Base-by-base conservation (phyloP, 2,797 vertebrate genomes). In the Notamacropus eugenii region DNA sequence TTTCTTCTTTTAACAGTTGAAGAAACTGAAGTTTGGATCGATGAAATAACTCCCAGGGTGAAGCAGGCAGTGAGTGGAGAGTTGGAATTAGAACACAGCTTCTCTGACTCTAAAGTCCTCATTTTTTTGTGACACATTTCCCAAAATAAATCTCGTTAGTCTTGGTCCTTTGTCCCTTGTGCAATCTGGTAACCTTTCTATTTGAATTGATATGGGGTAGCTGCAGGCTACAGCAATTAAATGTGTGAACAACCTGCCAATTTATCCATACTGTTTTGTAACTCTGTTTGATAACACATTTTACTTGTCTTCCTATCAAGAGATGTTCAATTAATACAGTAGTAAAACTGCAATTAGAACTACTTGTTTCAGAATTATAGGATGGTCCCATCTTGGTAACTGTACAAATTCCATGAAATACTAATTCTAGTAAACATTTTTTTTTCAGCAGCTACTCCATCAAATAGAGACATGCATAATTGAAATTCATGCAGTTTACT, bases 381-480 rank as follows among this genome's bases (percentile, higher is more conserved):
- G 62, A 10, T 16, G 50, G 14, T 46, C 54, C 14, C 27, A 54
- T 16, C 57, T 93, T 24, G 46, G 55, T 92, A 92, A 5, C 28
- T 4, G 2, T 57, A 11, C 57, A 90, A 95, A 95, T 93, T 29
- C 27, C 93, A 0, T 55, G 55, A 92, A 95, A 91, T 50, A 0
- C 0, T 92, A 90, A 94, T 3, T 91, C 40, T n/a, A 59, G 0
- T 92, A 92, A 96, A 94, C 2, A 95, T 97, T 96, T 92, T 87
- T 87, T 62, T 87, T 57, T 92, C 50, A 92, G 91, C 90, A n/a
- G 0, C 24, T 94, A 34, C 92, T 96, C 52, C 95, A 93, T 29
- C 8, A 97, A 94, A 74, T 55, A 27, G 3, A 93, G 95, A 54
- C 14, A 12, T 87, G 28, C 62, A 19, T 14, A 93, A 97, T 96